phyloP scores from a whole-genome alignment of 1,140 invertebrate species.

The Procambarus clarkii region DNA sequence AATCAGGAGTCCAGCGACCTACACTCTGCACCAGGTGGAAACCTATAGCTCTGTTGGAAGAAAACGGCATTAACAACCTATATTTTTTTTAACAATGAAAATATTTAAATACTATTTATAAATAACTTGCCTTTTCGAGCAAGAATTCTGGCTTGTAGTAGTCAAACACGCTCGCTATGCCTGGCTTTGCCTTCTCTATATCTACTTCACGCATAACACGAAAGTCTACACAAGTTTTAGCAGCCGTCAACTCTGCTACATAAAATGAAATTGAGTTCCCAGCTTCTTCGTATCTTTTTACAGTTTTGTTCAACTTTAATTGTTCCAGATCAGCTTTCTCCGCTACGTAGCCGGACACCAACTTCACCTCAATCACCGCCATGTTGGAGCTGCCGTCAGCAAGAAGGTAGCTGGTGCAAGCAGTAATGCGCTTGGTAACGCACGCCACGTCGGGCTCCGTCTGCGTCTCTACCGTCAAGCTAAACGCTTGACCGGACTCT shows the following conservation, averaged over 20 bases:
- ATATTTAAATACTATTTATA: not conserved
- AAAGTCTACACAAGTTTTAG: conserved; percentile 76
- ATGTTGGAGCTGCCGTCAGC: conserved; percentile 65
- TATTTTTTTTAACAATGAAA: not conserved
- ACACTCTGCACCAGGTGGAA: not conserved
- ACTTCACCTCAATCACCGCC: conserved; percentile 70
- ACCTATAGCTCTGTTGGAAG: not conserved
- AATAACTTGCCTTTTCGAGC: not conserved
- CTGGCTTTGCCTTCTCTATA: conserved; percentile 19
- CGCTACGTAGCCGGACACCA: conserved; percentile 69
- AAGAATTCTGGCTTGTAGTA: conserved; percentile 43
- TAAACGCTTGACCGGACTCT: conserved; percentile 2
- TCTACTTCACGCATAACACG: conserved; percentile 67
- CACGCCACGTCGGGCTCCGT: conserved; percentile 27
- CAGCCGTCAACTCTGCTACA: conserved; percentile 75
- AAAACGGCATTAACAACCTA: not conserved
- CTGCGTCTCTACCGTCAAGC: not conserved
- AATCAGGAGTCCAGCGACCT: not conserved
- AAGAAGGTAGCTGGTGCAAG: conserved; percentile 42
- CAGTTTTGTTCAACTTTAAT: not conserved
- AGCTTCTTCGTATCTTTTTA: conserved; percentile 76
- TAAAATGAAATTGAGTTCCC: conserved; percentile 76
- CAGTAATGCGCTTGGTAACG: conserved; percentile 6
- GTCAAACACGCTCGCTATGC: conserved; percentile 19
- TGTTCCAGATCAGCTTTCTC: conserved; percentile 41